Evolutionary conservation across 2,797 vertebrate genomes (phyloP).

Genomic region (Molossus alvarezi): DNA sequence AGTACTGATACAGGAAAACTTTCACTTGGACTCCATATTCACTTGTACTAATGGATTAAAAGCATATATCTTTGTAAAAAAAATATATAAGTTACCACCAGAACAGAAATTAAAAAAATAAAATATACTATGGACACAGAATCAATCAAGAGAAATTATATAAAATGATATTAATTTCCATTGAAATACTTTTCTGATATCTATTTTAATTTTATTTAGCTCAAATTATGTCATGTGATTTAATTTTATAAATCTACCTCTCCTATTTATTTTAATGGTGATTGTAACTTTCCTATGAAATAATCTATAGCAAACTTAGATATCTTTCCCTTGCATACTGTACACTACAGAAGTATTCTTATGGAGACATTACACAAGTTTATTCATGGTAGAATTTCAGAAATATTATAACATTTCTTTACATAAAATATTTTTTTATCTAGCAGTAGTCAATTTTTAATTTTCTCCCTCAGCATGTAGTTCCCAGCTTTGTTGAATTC

Average conservation of each 20-base stretch:
- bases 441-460: neutral
- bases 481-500: neutral
- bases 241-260: conserved; percentile 35
- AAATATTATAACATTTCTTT: conserved; percentile 15
- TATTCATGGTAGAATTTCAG: neutral
- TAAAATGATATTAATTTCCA: conserved; percentile 26
- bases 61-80: neutral
- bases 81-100: neutral
- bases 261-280: neutral
- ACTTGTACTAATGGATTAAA: neutral
- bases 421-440: neutral
- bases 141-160: neutral
- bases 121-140: neutral
- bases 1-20: neutral
- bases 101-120: conserved; percentile 14
- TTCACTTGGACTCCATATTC: neutral
- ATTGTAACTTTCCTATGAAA: neutral
- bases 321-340: neutral
- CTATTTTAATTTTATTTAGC: conserved; percentile 32
- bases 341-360: neutral
- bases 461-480: neutral
- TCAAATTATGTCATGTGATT: neutral
- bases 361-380: neutral
- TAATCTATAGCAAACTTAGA: neutral
- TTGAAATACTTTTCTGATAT: neutral